Evolutionary conservation across 2,113 vertebrate species (phyloP).

Genomic region (Apistogramma diplotaenia): DNA sequence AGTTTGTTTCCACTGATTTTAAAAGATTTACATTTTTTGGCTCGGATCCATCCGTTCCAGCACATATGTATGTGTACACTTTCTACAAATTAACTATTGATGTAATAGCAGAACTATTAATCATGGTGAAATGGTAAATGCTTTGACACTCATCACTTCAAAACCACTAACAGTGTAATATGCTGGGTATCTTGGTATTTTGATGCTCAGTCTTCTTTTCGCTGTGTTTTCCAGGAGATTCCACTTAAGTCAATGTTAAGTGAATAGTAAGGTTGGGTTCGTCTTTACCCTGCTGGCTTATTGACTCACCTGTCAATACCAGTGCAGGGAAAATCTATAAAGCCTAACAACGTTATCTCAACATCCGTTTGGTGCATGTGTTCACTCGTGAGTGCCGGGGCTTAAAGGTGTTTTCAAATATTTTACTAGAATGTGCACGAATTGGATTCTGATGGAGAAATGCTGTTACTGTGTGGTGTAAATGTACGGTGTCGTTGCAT

Average conservation of each 20-base stretch:
- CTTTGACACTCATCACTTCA: constrained; percentile 7
- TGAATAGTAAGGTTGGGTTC: constrained; percentile 63
- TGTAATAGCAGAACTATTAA: not conserved
- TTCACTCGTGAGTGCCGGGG: not conserved
- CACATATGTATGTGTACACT: not conserved
- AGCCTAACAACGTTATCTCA: constrained; percentile 49
- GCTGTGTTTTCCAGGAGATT: constrained; percentile 34
- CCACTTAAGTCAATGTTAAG: constrained; percentile 66
- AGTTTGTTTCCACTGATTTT: not conserved
- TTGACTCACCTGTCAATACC: constrained; percentile 68
- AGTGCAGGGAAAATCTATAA: constrained; percentile 62
- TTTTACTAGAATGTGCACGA: not conserved
- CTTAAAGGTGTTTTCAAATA: constrained; percentile 7
- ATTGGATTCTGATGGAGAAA: not conserved
- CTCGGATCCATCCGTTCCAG: not conserved
- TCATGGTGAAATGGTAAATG: not conserved
- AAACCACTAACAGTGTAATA: constrained; percentile 7
- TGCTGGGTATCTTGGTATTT: not conserved
- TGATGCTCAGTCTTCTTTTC: constrained; percentile 13
- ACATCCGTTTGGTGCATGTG: constrained; percentile 28
- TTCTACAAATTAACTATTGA: not conserved
- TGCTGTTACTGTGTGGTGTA: not conserved
- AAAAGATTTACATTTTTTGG: not conserved
- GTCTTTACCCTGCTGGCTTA: constrained; percentile 59
- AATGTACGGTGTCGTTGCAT: not conserved